Evolutionary conservation across 1,140 invertebrate species (phyloP).

Genomic region (Gonatopus flavifemur): DNA sequence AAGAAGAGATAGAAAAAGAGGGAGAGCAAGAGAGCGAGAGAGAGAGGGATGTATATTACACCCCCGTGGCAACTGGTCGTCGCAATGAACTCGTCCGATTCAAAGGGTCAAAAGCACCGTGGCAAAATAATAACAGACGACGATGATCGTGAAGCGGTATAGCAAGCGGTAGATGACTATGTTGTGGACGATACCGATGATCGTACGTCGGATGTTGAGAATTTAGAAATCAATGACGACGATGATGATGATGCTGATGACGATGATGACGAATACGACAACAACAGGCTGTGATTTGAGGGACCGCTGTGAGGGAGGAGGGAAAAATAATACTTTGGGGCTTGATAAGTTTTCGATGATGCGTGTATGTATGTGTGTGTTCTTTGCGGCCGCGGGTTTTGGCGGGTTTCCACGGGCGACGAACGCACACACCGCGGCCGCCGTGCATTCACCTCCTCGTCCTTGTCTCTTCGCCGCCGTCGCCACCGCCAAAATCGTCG

Average conservation of each 20-base stretch:
- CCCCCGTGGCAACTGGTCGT: slow-evolving; percentile 33
- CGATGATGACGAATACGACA: neutral
- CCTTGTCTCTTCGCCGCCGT: slow-evolving; percentile 28
- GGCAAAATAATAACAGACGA: slow-evolving; percentile 49
- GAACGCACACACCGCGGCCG: slow-evolving; percentile 37
- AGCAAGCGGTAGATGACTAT: neutral
- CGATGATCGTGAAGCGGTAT: neutral
- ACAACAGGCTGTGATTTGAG: too few relatives aligned
- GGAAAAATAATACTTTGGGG: too few relatives aligned
- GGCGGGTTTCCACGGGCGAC: slow-evolving; percentile 40
- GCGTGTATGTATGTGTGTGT: too few relatives aligned
- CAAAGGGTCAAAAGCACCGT: slow-evolving; percentile 52
- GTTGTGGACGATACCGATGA: neutral
- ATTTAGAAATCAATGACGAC: neutral
- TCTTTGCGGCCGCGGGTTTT: slow-evolving; percentile 41
- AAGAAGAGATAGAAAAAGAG: neutral
- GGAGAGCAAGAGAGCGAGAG: neutral
- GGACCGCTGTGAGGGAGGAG: too few relatives aligned
- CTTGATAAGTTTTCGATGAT: too few relatives aligned
- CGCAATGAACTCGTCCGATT: slow-evolving; percentile 51
- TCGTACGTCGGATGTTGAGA: neutral
- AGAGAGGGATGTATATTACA: slow-evolving; percentile 19
- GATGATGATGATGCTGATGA: neutral
- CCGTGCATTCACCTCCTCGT: slow-evolving; percentile 47
- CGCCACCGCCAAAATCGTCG: slow-evolving; percentile 33